These are phyloP conservation scores for Dicrurus megarhynchus DNA, from an alignment of 2,113 vertebrate species.

Conservation along the genomic window DNA sequence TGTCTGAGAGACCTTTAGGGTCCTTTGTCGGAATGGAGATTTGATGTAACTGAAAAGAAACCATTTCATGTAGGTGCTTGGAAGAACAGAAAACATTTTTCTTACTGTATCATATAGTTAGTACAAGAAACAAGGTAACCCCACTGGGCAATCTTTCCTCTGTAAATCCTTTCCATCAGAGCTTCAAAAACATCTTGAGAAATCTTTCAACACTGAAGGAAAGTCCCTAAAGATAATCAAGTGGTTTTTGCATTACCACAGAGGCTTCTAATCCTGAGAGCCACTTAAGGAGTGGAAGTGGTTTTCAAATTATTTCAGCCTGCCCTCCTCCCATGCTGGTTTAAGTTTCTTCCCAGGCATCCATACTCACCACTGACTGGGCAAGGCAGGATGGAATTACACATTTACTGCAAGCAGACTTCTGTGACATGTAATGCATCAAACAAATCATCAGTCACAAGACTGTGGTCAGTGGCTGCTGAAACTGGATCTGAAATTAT, in stretches of 20 bases:
- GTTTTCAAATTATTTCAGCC: neutral
- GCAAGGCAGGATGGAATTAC: neutral
- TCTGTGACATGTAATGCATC: fast-evolving
- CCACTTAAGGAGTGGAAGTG: neutral
- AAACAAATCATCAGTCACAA: neutral
- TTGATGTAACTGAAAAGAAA: neutral
- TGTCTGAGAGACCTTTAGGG: neutral
- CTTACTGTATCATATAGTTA: neutral
- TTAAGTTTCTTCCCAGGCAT: neutral
- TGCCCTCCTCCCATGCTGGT: neutral
- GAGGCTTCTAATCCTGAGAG: neutral
- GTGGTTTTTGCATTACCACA: neutral
- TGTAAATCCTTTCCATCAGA: neutral
- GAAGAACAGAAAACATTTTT: neutral
- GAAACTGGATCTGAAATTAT: neutral
- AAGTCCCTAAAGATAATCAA: neutral
- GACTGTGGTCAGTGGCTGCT: neutral
- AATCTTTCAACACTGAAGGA: neutral
- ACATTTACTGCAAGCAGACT: neutral
- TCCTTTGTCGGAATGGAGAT: neutral
- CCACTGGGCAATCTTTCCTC: neutral
- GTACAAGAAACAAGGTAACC: neutral
- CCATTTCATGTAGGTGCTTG: neutral
- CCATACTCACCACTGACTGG: fast-evolving
- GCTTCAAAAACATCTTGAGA: neutral